Conservation (phyloP, 35 echinoderm and acorn worm genomes). For the Ophiothrix spiculata region DNA sequence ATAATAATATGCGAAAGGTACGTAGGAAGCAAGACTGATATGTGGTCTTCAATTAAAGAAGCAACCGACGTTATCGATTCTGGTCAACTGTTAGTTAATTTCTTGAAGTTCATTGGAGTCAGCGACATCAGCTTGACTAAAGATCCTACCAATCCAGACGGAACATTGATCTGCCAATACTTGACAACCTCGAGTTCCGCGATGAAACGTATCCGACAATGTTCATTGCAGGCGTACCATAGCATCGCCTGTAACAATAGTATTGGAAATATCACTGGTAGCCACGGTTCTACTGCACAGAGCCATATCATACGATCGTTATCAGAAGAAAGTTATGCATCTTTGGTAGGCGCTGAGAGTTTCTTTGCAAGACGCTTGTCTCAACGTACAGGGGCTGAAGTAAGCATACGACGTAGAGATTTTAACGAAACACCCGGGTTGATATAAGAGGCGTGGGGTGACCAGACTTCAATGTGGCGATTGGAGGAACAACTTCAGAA, state of each 20-base stretch:
- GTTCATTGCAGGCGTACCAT: background rate
- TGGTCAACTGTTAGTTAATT: background rate
- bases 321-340: background rate
- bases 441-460: background rate
- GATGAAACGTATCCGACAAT: background rate
- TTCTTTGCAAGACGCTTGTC: background rate
- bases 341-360: background rate
- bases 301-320: background rate
- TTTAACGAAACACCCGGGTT: background rate
- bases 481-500: background rate
- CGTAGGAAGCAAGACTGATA: background rate
- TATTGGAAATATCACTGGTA: background rate
- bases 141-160: background rate
- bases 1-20: background rate
- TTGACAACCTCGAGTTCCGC: background rate
- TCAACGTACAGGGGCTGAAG: background rate
- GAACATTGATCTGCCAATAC: background rate
- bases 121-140: background rate
- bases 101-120: background rate
- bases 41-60: background rate
- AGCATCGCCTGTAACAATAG: background rate
- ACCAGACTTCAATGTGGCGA: background rate
- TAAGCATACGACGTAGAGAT: background rate
- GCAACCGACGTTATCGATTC: background rate
- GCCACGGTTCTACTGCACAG: background rate